Evolutionary conservation across 2,888 invertebrate species (phyloP), one percentile per base, ranked within the genome.

Genomic region (Strigamia crassipes): DNA sequence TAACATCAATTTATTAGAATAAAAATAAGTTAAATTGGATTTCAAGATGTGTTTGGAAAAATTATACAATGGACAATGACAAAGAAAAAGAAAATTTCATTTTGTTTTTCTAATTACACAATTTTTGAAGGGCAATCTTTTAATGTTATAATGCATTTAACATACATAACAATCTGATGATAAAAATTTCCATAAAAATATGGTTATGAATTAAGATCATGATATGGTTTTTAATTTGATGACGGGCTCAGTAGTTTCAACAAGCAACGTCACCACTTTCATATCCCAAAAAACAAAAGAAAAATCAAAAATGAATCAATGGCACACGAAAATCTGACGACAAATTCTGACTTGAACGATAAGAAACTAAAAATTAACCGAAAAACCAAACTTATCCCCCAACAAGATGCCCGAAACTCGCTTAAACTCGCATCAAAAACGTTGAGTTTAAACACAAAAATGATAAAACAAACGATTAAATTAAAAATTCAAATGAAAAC

Each of bases 121-220:
- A 73, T 31, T 78, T 77, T 31, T 27, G 27, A 31, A 78, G 78
- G 78, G 78, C 78, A 78, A 78, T 31, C 78, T n/a, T 34, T 78
- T 78, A 78, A 78, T 78, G 78, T 78, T 78, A 78, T 78, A 78
- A 78, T 78, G 78, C 78, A 78, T 31, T 34, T 34, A 78, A 78
- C 78, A 78, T 78, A 78, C 78, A 78, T 78, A 78, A 78, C 78
- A 78, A 78, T 78, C 78, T 78, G 78, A 27, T 31, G 27, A 38
- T 78, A 78, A 78, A 78, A 78, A 38, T 78, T 34, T 78, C 38
- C 78, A 78, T 78, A 78, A 78, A 78, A 78, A 78, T 78, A 78
- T 78, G 78, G 34, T 78, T 38, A 78, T 78, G 78, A 78, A 27
- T 78, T 27, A 78, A 46, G 42, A 46, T 46, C 42, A 46, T 46